These are phyloP conservation scores for Phrynosoma blainvillii DNA, from an alignment of 2,113 vertebrate species.

Conservation along the genomic window DNA sequence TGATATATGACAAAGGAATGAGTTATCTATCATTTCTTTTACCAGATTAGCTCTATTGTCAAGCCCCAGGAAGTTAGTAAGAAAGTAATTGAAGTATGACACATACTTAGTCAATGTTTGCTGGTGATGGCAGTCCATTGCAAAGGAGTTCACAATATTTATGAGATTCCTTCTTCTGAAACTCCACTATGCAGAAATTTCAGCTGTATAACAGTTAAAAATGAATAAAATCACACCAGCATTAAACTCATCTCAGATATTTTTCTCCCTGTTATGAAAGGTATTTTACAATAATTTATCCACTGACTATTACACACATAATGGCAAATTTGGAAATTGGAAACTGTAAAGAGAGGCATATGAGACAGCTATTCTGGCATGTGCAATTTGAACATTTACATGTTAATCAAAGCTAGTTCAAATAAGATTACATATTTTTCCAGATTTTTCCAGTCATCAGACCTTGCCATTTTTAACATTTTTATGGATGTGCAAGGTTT, in stretches of 20 bases:
- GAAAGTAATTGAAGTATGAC: slow-evolving; percentile 32
- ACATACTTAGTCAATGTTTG: slow-evolving; percentile 31
- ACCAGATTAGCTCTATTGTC: slow-evolving; percentile 32
- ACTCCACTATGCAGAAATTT: background rate
- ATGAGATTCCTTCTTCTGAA: background rate
- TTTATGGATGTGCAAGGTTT: background rate
- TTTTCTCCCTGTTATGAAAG: background rate
- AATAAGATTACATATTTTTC: background rate
- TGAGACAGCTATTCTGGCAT: background rate
- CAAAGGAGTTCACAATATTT: slow-evolving; percentile 10
- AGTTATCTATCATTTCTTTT: slow-evolving; percentile 29
- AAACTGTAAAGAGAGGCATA: background rate
- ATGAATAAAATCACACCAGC: background rate
- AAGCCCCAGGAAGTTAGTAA: slow-evolving; percentile 18
- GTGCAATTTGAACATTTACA: background rate
- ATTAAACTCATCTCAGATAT: background rate
- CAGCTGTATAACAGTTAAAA: background rate
- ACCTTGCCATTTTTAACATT: no score
- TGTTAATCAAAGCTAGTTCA: background rate
- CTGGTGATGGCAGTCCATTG: background rate
- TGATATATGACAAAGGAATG: slow-evolving; percentile 22
- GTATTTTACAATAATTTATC: background rate
- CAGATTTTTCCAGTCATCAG: background rate
- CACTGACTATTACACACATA: background rate
- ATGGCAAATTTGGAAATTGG: background rate